These are phyloP conservation scores for Sporophila hypoxantha DNA, from an alignment of 2,113 vertebrate species.

Conservation along the genomic window DNA sequence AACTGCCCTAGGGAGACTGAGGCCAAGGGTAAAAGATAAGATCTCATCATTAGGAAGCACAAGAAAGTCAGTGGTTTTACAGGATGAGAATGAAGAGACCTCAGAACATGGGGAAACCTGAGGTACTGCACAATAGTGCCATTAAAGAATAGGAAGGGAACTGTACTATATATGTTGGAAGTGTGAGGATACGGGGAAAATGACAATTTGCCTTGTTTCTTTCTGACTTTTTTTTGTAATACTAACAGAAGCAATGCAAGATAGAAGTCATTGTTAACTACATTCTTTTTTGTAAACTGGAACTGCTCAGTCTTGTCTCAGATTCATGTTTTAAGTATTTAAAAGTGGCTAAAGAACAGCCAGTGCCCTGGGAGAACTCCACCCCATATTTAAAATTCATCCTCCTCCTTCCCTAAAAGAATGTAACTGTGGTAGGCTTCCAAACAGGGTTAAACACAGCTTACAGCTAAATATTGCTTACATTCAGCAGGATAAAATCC, in stretches of 20 bases:
- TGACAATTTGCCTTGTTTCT: not conserved
- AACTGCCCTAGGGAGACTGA: not conserved
- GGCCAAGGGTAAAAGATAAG: not conserved
- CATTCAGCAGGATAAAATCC: not conserved
- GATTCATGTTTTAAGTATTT: not conserved
- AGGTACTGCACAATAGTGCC: not conserved
- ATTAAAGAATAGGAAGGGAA: not conserved
- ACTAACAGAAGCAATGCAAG: not conserved
- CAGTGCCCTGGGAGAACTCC: not conserved
- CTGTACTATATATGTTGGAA: not conserved
- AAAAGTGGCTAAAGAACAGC: not conserved
- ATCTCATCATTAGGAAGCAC: not conserved
- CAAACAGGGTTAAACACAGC: not conserved
- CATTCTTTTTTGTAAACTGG: not conserved
- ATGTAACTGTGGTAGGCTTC: not conserved
- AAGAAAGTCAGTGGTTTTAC: not conserved
- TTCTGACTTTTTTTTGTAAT: not conserved
- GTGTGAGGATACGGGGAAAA: not conserved
- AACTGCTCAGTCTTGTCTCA: not conserved
- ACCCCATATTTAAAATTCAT: not conserved
- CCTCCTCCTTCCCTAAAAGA: not conserved
- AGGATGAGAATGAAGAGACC: not conserved
- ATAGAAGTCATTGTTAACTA: not conserved
- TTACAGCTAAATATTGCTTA: not conserved
- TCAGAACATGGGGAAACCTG: not conserved